Evolutionary conservation across 2,888 invertebrate genomes (phyloP).

Genomic region (Cistogaster globosa): DNA sequence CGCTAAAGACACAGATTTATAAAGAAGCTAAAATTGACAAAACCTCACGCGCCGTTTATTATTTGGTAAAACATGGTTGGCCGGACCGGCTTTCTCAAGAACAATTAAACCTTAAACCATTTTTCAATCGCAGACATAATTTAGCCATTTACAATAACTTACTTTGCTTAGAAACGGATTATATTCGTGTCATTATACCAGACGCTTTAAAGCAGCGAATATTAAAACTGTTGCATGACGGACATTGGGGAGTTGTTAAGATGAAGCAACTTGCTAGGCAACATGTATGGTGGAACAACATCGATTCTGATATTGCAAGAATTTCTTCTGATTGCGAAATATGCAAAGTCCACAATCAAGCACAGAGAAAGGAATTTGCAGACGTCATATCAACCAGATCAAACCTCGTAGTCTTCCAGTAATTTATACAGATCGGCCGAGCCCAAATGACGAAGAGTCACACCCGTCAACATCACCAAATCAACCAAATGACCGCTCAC

Average conservation of each 20-base stretch:
- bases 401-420: conserved; percentile 28
- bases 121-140: background rate
- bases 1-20: background rate
- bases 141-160: conserved; percentile 38
- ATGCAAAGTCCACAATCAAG: conserved; percentile 52
- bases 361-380: too few relatives aligned
- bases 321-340: conserved; percentile 42
- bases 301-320: conserved; percentile 47
- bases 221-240: conserved; percentile 55
- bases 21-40: background rate
- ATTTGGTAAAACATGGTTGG: background rate
- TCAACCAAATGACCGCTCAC: too few relatives aligned
- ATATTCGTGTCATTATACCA: conserved; percentile 17
- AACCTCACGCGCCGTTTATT: background rate
- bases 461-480: background rate
- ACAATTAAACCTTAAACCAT: background rate
- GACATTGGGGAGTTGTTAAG: conserved; percentile 52
- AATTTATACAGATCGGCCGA: background rate
- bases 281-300: conserved; percentile 57
- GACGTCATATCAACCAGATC: too few relatives aligned
- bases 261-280: conserved; percentile 62
- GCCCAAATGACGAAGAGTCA: background rate
- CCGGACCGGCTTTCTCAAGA: too few relatives aligned
- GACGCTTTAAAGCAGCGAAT: conserved; percentile 3
- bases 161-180: conserved; percentile 52